Evolutionary conservation across 2,797 vertebrate genomes (phyloP).

Genomic region (Selene dorsalis): DNA sequence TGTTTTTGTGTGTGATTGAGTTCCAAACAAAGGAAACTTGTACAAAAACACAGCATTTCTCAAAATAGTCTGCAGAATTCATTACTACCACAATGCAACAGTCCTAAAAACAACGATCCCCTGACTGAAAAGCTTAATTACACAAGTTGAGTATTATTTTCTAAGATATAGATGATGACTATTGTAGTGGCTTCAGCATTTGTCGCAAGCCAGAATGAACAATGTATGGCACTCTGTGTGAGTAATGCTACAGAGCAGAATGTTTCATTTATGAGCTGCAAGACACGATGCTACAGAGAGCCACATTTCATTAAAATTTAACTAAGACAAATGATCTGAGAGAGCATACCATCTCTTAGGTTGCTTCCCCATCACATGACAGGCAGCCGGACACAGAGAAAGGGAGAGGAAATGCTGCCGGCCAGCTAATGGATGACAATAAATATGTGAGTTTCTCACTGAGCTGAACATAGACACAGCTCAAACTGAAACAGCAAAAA

Average conservation of each 20-base stretch:
- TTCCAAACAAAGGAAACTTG: too few relatives aligned
- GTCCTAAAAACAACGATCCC: constrained; percentile 17
- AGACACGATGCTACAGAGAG: constrained; percentile 89
- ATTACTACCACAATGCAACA: constrained; percentile 12
- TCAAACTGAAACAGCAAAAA: constrained; percentile 43
- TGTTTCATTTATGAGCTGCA: constrained; percentile 97
- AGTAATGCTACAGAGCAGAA: constrained; percentile 89
- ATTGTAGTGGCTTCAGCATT: constrained; percentile 63
- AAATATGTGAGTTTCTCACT: constrained; percentile 24
- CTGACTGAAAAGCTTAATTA: constrained; percentile 29
- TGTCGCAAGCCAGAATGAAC: constrained; percentile 87
- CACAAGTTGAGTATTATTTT: constrained; percentile 30
- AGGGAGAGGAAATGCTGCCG: constrained; percentile 37
- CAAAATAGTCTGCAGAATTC: constrained; percentile 1
- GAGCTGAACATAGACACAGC: constrained; percentile 22
- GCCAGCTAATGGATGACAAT: constrained; percentile 38
- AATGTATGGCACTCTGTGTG: constrained; percentile 84
- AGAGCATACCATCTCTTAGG: constrained; percentile 91
- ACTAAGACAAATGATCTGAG: constrained; percentile 94
- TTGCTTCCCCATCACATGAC: constrained; percentile 89
- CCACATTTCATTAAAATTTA: constrained; percentile 97
- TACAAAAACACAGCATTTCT: not conserved
- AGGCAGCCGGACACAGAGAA: constrained; percentile 72
- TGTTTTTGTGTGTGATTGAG: too few relatives aligned
- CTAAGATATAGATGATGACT: constrained; percentile 11